Conservation (phyloP, 2,113 vertebrate genomes). For the Osmerus eperlanus region DNA sequence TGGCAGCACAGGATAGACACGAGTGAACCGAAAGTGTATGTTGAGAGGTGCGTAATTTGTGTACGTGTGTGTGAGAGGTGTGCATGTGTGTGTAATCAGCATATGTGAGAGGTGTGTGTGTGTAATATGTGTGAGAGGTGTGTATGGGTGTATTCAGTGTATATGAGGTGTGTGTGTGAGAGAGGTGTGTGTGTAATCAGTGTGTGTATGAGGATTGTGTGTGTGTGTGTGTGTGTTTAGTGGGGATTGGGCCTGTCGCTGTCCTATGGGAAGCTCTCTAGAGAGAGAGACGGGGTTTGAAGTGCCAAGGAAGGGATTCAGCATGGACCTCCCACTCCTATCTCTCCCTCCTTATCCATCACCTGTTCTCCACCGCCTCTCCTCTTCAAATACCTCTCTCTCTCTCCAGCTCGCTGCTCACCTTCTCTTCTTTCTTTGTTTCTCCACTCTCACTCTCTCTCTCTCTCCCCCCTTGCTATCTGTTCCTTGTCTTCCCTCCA, state of each 20-base stretch:
- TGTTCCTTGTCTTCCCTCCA: conserved; percentile 25
- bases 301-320: background rate
- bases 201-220: background rate
- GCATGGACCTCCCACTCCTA: background rate
- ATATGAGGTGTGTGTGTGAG: conserved; percentile 4
- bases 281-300: background rate
- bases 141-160: conserved; percentile 5
- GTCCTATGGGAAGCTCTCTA: background rate
- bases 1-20: too few relatives aligned
- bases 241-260: background rate
- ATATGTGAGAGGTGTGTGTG: too few relatives aligned
- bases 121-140: background rate
- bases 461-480: background rate
- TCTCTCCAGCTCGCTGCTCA: background rate
- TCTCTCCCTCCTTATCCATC: background rate
- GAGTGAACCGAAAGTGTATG: too few relatives aligned
- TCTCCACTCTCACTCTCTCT: background rate
- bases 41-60: background rate
- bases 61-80: background rate
- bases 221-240: conserved; percentile 1
- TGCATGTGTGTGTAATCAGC: too few relatives aligned
- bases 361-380: background rate
- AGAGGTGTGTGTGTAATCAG: background rate
- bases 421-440: background rate
- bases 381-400: background rate